Evolutionary conservation across 2,113 vertebrate species (phyloP).

Genomic region (Nesogale talazaci): DNA sequence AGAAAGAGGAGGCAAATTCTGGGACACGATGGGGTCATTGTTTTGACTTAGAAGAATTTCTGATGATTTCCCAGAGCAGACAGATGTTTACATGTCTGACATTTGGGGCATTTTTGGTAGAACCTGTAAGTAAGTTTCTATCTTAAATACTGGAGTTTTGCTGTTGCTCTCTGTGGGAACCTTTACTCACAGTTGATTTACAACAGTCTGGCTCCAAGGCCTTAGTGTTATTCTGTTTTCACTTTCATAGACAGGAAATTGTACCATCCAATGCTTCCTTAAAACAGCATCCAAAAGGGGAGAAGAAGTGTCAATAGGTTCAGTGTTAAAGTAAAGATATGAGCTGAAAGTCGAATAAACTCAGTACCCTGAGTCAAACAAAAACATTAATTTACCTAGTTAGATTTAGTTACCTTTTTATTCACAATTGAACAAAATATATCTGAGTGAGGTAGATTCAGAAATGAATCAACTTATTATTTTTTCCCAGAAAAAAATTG

Average conservation of each 20-base stretch:
- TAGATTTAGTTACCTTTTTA: no score
- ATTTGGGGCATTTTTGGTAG: slow-evolving; percentile 20
- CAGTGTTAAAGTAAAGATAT: no score
- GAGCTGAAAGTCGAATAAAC: no score
- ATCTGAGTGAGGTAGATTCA: no score
- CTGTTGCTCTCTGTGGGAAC: neutral
- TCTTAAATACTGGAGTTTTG: neutral
- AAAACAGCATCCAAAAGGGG: no score
- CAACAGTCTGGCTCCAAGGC: neutral
- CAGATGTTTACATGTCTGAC: slow-evolving; percentile 33
- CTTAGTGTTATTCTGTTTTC: neutral
- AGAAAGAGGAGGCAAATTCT: slow-evolving; percentile 33
- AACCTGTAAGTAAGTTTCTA: neutral
- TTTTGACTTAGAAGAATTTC: slow-evolving; percentile 60
- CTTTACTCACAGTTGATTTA: neutral
- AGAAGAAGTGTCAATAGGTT: no score
- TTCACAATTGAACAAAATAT: no score
- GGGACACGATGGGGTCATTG: slow-evolving; percentile 28
- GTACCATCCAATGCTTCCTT: no score
- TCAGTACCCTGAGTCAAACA: no score
- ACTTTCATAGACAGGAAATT: neutral
- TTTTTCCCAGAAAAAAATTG: no score
- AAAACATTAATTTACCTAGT: no score
- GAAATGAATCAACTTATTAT: no score
- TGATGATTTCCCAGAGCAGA: slow-evolving; percentile 53